phyloP scores from a whole-genome alignment of 2,113 vertebrate genomes.

The Archocentrus centrarchus region DNA sequence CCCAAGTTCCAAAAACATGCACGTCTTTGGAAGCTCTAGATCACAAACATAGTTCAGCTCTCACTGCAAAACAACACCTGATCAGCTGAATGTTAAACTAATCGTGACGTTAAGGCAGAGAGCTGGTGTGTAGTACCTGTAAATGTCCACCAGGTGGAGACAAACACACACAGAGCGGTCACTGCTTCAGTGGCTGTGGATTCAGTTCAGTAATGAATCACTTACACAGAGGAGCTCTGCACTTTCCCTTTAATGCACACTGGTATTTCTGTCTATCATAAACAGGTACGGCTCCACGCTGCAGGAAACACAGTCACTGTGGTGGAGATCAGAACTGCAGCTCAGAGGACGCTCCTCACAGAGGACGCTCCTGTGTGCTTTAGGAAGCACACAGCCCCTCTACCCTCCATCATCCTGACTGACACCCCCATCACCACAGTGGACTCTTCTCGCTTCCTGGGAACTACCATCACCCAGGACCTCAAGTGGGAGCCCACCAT shows the following conservation, averaged over 20 bases:
- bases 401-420: too few relatives aligned
- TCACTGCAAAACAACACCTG: background rate
- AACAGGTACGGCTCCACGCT: background rate
- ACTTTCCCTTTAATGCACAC: background rate
- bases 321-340: background rate
- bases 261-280: fast-evolving
- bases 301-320: background rate
- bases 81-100: background rate
- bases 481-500: too few relatives aligned
- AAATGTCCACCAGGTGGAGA: background rate
- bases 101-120: background rate
- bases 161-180: background rate
- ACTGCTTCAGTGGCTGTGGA: too few relatives aligned
- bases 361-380: too few relatives aligned
- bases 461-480: too few relatives aligned
- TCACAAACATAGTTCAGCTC: too few relatives aligned
- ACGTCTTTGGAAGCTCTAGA: fast-evolving
- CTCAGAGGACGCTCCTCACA: too few relatives aligned
- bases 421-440: too few relatives aligned
- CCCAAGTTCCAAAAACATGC: too few relatives aligned
- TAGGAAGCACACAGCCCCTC: too few relatives aligned
- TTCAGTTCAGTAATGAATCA: too few relatives aligned
- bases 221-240: background rate
- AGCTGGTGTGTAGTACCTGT: background rate
- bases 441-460: too few relatives aligned